A percentile compares a stretch with the other conserved stretches of the same genome.
phyloP scores from a whole-genome alignment of 30 jellyfish, hydroid and myxozoan genomes.

The Aurelia aurita complex sp. Pacific region DNA sequence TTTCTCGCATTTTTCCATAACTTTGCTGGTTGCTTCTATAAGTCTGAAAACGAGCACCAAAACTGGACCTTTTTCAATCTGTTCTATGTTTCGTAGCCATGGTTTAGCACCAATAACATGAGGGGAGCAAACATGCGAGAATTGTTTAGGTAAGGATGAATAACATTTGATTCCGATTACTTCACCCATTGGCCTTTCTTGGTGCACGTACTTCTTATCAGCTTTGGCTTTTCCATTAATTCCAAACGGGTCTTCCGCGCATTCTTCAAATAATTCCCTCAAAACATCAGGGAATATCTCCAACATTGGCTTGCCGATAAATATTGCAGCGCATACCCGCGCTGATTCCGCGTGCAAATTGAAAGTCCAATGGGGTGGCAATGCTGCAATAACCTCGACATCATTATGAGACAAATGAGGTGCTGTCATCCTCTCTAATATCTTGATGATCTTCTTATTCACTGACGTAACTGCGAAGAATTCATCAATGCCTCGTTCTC shows the following conservation, averaged over 20 bases:
- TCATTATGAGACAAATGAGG: constrained; percentile 49
- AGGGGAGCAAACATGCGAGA: constrained; percentile 51
- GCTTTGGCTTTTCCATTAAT: constrained; percentile 20
- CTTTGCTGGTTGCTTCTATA: not conserved
- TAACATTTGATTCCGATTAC: constrained; percentile 37
- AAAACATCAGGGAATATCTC: constrained; percentile 30
- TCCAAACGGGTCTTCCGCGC: constrained; percentile 54
- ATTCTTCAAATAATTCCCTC: constrained; percentile 24
- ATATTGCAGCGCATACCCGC: constrained; percentile 18
- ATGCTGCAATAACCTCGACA: constrained; percentile 32
- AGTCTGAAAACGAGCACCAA: constrained; percentile 40
- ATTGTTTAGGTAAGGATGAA: constrained; percentile 19
- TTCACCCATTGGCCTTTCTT: constrained; percentile 62
- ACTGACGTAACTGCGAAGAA: constrained; percentile 46
- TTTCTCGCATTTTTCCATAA: constrained; percentile 22
- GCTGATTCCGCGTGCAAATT: constrained; percentile 28
- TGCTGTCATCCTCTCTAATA: constrained; percentile 53
- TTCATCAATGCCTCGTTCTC: constrained; percentile 43
- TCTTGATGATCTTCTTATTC: constrained; percentile 21
- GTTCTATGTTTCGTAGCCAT: constrained; percentile 13
- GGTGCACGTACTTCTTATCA: constrained; percentile 17
- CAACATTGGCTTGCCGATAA: constrained; percentile 59
- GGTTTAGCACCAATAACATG: constrained; percentile 44
- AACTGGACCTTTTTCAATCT: constrained; percentile 51
- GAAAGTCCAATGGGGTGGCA: constrained; percentile 43